A percentile compares a stretch with the other conserved stretches of the same genome.
Conservation (phyloP, 2,113 vertebrate genomes). For the Anser cygnoides region DNA sequence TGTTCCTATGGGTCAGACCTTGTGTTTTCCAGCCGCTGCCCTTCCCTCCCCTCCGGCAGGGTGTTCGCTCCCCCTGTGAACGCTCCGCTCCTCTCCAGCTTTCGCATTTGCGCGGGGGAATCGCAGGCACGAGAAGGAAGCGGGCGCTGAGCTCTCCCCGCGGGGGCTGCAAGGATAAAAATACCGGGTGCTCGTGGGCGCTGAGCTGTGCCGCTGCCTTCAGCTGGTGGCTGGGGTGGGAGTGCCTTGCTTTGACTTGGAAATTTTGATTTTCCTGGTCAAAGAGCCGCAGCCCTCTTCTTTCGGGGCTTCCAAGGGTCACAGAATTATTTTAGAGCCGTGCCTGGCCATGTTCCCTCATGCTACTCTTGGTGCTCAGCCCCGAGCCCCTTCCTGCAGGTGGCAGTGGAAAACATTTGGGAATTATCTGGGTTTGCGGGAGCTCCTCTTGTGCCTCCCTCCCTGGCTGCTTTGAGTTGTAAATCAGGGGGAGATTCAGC, state of each 20-base stretch:
- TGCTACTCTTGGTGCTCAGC: rapidly evolving
- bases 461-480: no score
- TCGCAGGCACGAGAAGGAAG: not conserved
- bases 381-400: not conserved
- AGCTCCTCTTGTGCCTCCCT: no score
- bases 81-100: not conserved
- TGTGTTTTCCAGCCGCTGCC: not conserved
- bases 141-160: not conserved
- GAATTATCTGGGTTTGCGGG: not conserved
- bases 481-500: no score
- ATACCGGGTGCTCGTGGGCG: rapidly evolving
- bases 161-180: not conserved
- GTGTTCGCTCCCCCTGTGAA: not conserved
- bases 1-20: not conserved
- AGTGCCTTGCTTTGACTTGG: not conserved
- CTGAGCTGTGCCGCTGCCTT: not conserved
- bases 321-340: rapidly evolving
- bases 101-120: not conserved
- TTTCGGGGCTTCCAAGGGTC: not conserved
- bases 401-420: not conserved
- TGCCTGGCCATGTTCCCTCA: no score
- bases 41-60: no score
- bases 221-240: not conserved
- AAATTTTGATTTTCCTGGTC: not conserved
- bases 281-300: not conserved